Evolutionary conservation across 2,113 vertebrate species (phyloP), one percentile per base, ranked within the genome.

Genomic region (Poecile atricapillus): DNA sequence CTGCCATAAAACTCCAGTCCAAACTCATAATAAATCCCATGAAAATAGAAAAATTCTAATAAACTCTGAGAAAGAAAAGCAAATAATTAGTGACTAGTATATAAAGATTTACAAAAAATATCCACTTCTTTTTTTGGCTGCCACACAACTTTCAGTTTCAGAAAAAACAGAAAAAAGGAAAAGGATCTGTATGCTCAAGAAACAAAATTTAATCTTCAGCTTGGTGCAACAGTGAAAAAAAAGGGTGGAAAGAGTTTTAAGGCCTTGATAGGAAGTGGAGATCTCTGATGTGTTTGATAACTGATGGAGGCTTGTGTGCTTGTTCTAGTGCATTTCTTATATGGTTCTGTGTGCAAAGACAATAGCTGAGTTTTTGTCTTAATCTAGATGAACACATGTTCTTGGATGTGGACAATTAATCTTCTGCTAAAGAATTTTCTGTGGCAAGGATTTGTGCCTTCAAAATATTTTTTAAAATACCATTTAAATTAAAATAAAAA

Each of bases 191-290:
- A 80, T 43, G 18, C 5, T 43, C 43, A 68, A 76, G n/a, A 83
- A 69, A 69, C 9, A 77, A 86, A 92, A 62, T 28, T 11, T 60
- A 5, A 85, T 11, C 52, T 69, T 80, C 33, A 87, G 15, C 15
- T 55, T 39, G 11, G 5, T 11, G 4, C 10, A 50, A 41, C n/a
- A 39, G 12, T 58, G 41, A 47, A 55, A 46, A 49, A 46, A 71
- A 53, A 55, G 49, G 9, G 25, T 79, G 31, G 73, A 76, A 79
- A 85, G 10, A 43, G 17, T 73, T 82, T 73, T 35, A 91, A 65
- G 20, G 9, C 15, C 37, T 68, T 0, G 0, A 27, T 2, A 10
- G 53, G 22, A 84, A 68, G 31, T 31, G 23, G 28, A 79, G 33
- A 33, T 33, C 10, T 41, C 27, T 41, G 41, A 89, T 35, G 20